phyloP scores from a whole-genome alignment of 1,140 invertebrate genomes.

The Lucilia cuprina region DNA sequence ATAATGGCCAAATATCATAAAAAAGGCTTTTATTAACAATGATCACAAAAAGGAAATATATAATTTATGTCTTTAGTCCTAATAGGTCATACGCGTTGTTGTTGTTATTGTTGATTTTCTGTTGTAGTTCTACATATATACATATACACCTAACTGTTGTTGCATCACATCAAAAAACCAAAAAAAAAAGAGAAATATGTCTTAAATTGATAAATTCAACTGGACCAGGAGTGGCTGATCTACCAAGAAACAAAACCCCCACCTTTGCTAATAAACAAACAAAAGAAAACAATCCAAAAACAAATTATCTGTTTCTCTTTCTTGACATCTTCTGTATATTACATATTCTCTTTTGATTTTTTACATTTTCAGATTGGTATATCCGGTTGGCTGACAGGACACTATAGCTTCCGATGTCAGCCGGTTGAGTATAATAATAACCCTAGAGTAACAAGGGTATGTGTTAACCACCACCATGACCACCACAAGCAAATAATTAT shows the following conservation, averaged over 20 bases:
- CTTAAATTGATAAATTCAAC: no score
- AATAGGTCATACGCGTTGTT: no score
- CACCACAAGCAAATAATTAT: background rate
- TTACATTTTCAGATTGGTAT: conserved; percentile 81
- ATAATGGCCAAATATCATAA: background rate
- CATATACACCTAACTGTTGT: no score
- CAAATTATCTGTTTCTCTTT: background rate
- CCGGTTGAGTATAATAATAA: conserved; percentile 91
- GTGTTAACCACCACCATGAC: conserved; percentile 45
- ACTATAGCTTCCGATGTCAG: conserved; percentile 94
- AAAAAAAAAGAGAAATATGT: background rate
- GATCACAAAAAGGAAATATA: background rate
- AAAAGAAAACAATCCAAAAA: background rate
- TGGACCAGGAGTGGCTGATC: background rate
- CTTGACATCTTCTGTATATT: background rate
- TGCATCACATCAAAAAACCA: background rate
- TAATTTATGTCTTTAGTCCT: background rate
- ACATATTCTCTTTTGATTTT: conserved; percentile 40
- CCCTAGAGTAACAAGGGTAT: conserved; percentile 88
- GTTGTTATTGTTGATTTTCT: no score
- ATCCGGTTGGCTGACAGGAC: conserved; percentile 85
- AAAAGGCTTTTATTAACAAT: background rate
- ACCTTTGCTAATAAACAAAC: background rate
- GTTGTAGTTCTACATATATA: background rate
- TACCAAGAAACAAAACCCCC: background rate